Base-by-base conservation (phyloP, 2,888 invertebrate genomes). In the Macroteleia sp. region DNA sequence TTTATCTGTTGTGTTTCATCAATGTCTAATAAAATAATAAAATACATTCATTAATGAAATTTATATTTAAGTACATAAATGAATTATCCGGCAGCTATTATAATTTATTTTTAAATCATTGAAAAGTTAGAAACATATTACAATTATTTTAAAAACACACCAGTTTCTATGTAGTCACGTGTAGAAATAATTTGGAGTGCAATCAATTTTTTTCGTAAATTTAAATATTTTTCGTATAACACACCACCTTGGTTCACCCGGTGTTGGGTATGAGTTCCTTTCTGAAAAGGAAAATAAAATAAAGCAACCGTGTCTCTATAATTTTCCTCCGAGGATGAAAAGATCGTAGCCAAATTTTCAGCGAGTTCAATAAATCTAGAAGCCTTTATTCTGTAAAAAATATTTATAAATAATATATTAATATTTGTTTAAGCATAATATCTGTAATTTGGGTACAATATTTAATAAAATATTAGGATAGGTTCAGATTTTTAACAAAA, bases 201-300 rank as follows among this genome's bases (percentile, higher is more conserved):
- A n/a, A 56, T 56, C 10, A 67, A 56, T 48, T 46, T 67, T 17
- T 22, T 20, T 14, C 67, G 46, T n/a, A 56, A 30, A 1, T 36
- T 67, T 10, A 67, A 16, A 39, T 67, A 67, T 28, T 67, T 67
- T 14, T 67, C 67, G 16, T 67, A 67, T 12, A 67, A 54, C 10
- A 56, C 56, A 8, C 67, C 67, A 14, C 70, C 59, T 10, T 19
- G 16, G 22, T 52, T 52, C 4, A 52, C 44, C 3, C 30, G 20
- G 10, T 61, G 17, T 32, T 17, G 14, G n/a, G 41, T 16, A 9
- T 32, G n/a, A 1, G 42, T 42, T 14, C 41, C 59, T 42, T 57
- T 69, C 57, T 59, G 57, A 50, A 22, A 59, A 14, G 57, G 41
- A 34, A 41, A 69, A 41, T 69, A 69, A 30, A 69, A 69, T 2